Conservation (phyloP, 2,113 vertebrate genomes). For the Condylura cristata region DNA sequence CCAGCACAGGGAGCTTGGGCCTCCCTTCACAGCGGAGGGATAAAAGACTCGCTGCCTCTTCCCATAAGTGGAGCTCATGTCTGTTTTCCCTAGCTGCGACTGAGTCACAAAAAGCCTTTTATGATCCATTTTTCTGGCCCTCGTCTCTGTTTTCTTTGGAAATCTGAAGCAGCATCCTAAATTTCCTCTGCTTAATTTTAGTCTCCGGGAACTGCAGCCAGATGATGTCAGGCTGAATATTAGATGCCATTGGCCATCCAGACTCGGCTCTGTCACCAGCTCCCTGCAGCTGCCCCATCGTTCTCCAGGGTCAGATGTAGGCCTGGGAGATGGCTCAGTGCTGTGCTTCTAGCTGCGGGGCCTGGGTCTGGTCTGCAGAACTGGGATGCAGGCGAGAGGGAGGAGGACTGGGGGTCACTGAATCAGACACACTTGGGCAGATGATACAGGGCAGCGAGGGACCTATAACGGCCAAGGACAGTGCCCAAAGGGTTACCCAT, state of each 20-base stretch:
- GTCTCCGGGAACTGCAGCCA: constrained; percentile 69
- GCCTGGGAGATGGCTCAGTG: not conserved
- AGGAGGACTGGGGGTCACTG: not conserved
- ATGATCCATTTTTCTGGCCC: constrained; percentile 72
- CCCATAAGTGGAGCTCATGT: not conserved
- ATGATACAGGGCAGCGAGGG: not conserved
- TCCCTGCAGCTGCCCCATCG: not conserved
- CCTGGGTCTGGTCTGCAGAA: not conserved
- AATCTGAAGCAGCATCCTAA: constrained; percentile 68
- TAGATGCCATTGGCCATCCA: constrained; percentile 66
- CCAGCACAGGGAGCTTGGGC: not conserved
- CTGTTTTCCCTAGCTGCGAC: constrained; percentile 65
- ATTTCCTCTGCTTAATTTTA: constrained; percentile 79
- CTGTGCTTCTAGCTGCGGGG: not conserved
- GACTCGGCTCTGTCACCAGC: constrained; percentile 5
- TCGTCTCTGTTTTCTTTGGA: constrained; percentile 66
- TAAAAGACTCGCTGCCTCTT: not conserved
- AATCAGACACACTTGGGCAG: not conserved
- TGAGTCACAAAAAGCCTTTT: constrained; percentile 79
- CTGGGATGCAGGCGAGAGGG: not conserved
- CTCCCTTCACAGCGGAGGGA: not conserved
- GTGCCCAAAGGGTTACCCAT: too few species aligned
- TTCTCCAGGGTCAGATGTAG: not conserved
- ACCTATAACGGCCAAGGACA: too few species aligned
- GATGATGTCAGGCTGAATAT: constrained; percentile 69